Conservation (phyloP, 2,888 invertebrate genomes). For the Epiblema foenella region DNA sequence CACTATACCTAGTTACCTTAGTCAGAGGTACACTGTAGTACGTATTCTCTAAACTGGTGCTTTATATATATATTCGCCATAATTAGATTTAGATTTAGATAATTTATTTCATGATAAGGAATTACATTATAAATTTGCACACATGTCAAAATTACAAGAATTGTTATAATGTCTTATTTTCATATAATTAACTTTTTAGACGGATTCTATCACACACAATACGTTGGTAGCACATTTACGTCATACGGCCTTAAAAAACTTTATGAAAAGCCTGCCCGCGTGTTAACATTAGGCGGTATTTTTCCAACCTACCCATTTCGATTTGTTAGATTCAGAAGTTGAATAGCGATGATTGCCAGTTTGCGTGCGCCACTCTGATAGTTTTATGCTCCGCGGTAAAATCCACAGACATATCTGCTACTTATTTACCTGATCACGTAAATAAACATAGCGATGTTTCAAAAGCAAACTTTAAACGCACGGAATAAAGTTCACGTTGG, state of each 20-base stretch:
- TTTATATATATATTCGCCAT: too few relatives aligned
- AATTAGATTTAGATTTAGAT: too few relatives aligned
- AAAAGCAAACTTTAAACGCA: background rate
- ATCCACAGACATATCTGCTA: constrained; percentile 46
- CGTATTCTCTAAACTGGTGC: too few relatives aligned
- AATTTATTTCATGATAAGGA: too few relatives aligned
- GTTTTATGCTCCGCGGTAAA: constrained; percentile 62
- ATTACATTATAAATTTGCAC: too few relatives aligned
- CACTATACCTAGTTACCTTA: too few relatives aligned
- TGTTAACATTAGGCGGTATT: constrained; percentile 51
- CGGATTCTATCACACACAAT: background rate
- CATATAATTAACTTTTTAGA: too few relatives aligned
- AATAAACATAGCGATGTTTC: background rate
- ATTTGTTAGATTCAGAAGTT: constrained; percentile 74
- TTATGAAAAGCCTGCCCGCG: constrained; percentile 53
- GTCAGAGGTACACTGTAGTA: too few relatives aligned
- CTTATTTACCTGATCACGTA: background rate
- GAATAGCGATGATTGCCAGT: constrained; percentile 71
- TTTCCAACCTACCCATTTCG: constrained; percentile 60
- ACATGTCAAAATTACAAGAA: too few relatives aligned
- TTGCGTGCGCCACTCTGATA: constrained; percentile 72
- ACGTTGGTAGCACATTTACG: background rate
- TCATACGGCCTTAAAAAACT: constrained; percentile 25
- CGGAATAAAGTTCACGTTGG: background rate
- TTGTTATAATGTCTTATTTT: too few relatives aligned